Base-by-base conservation (phyloP, 2,797 vertebrate species). In the Danio tinwini region DNA sequence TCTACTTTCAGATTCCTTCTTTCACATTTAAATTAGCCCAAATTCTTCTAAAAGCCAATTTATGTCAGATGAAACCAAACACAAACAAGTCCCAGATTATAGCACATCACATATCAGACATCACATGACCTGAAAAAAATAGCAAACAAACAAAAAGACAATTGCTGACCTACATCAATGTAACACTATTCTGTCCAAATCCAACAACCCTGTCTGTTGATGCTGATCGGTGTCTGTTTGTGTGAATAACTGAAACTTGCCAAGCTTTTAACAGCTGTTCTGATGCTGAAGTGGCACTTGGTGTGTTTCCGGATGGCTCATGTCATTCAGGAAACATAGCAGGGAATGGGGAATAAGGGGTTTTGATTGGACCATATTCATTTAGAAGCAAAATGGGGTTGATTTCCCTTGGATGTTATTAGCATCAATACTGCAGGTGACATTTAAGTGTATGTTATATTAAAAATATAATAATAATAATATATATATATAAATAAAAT, bases 311-410 rank as follows among this genome's bases (percentile, higher is more conserved):
- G 21, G 53, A 47, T 58, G 21, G 42, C 55, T 77, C 42, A 39
- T 11, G 12, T 8, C 39, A 75, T 49, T 44, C 63, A 68, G 75
- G 44, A 77, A 59, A 49, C 52, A 68, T 49, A 21, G 56, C 8
- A 59, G 53, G 39, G 9, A 44, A 59, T 49, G 21, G 53, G 55
- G 29, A 7, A 61, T 47, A 67, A 69, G 47, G 12, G 37, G n/a
- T 37, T 39, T 61, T 62, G 65, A 78, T 70, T 78, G 55, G 64
- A 50, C 37, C 53, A 69, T 45, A 8, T 21, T 61, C 47, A 52
- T 70, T 78, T 16, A 39, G 13, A 17, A 13, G n/a, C n/a, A 9
- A 21, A 69, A 68, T 9, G 7, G 16, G 39, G 42, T 12, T 58
- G 21, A 77, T 68, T 77, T 49, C 3, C 39, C 16, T 77, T 45